Conservation (phyloP, 2,113 vertebrate species). For the Pionites leucogaster region DNA sequence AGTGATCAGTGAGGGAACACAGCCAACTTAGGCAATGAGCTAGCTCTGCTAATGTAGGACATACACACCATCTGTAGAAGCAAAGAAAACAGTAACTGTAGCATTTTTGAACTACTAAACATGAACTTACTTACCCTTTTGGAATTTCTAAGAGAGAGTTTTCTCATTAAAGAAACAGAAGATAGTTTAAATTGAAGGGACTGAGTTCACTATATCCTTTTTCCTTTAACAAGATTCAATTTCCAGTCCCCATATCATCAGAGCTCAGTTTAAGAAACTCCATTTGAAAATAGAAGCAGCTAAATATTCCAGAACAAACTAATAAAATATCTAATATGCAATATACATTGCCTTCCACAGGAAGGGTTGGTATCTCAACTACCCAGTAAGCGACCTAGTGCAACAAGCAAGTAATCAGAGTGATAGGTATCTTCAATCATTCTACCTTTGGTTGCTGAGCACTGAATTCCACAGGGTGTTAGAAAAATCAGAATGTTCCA, state of each 20-base stretch:
- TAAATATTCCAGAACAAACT: background rate
- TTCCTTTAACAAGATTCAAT: background rate
- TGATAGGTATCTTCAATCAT: background rate
- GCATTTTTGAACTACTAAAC: background rate
- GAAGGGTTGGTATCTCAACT: background rate
- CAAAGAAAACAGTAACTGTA: background rate
- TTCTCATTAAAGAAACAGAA: background rate
- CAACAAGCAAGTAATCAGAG: background rate
- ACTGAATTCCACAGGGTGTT: background rate
- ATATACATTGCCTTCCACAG: background rate
- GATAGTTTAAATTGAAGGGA: background rate
- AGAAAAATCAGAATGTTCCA: background rate
- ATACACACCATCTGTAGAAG: background rate
- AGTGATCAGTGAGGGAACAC: background rate
- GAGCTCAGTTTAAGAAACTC: background rate
- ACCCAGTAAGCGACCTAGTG: background rate
- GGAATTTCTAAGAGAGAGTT: background rate
- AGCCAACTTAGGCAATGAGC: background rate
- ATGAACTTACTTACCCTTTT: background rate
- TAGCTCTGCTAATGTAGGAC: background rate
- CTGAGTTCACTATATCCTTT: background rate
- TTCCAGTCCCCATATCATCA: background rate
- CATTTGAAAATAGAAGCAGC: background rate
- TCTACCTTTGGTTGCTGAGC: background rate
- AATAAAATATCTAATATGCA: background rate